A percentile compares a stretch with the other conserved stretches of the same genome.
phyloP scores from a whole-genome alignment of 2,797 vertebrate genomes.

The Arctocebus calabarensis region DNA sequence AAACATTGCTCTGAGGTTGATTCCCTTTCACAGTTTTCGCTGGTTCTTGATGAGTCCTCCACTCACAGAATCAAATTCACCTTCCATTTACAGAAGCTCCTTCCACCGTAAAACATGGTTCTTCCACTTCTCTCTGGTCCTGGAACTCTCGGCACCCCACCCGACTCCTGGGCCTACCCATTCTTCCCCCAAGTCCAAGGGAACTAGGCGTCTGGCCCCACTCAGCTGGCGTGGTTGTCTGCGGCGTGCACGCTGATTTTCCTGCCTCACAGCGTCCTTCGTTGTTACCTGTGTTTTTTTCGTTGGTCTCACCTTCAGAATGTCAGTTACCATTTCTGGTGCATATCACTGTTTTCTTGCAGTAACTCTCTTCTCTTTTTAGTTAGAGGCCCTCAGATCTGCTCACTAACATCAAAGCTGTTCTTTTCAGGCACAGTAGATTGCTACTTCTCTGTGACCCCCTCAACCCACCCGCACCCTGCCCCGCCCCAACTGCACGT shows the following conservation, averaged over 20 bases:
- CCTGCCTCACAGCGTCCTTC: fast-evolving
- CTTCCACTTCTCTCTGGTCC: neutral
- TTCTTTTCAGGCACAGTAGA: neutral
- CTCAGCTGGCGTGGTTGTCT: neutral
- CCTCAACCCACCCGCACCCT: too few relatives aligned
- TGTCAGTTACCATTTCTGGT: fast-evolving
- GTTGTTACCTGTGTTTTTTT: fast-evolving
- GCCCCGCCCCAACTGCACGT: fast-evolving
- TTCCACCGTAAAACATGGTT: neutral
- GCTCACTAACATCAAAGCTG: too few relatives aligned
- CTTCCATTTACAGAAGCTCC: fast-evolving
- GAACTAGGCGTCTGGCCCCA: fast-evolving
- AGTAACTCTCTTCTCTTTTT: neutral
- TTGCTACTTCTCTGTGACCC: fast-evolving
- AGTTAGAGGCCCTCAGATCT: neutral
- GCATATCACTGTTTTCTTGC: fast-evolving
- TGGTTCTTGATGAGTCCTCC: fast-evolving
- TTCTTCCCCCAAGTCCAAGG: neutral
- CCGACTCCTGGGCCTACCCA: neutral
- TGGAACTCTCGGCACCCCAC: fast-evolving
- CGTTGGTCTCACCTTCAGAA: neutral
- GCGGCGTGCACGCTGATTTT: fast-evolving
- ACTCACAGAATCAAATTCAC: fast-evolving
- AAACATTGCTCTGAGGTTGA: fast-evolving
- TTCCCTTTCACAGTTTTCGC: fast-evolving